Base-by-base conservation (phyloP, 2,797 vertebrate genomes). In the Pachyuromys duprasi region DNA sequence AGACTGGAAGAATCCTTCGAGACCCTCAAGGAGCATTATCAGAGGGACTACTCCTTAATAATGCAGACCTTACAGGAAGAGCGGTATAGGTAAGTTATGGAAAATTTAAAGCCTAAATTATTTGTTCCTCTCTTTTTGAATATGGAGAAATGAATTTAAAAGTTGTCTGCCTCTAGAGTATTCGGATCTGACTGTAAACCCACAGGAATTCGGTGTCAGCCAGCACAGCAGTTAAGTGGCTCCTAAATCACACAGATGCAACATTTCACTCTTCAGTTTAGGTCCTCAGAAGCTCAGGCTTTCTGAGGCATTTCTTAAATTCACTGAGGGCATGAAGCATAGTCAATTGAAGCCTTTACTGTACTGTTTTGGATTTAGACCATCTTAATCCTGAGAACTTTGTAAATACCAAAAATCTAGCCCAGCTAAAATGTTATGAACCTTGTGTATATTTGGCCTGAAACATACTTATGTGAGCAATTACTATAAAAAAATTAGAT, bases 21-120 rank as follows among this genome's bases (percentile, higher is more conserved):
- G 89, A 99, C 98, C 91, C 98, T 99, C 82, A 99, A 99, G 98
- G 98, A 98, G 93, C 99, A 99, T 96, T 99, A 99, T 98, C 99
- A 99, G 98, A 98, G 99, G 94, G 99, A 99, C 97, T 99, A 99
- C 98, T 99, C 99, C 0, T 97, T 99, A 98, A 99, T 99, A 98
- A 99, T 99, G 99, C 99, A 99, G 97, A 98, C 99, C 24, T 98
- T 99, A 90, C 99, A 99, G 96, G 99, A 99, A 97, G 99, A 99
- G 82, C 98, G 99, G 97, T 99, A 99, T 98, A 99, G 99, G 99
- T 99, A 98, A 94, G 99, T 97, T 91, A 63, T 6, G 3, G 49
- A 57, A 36, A 74, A 93, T 95, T 92, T 80, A 69, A 0, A 2
- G 79, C 69, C 82, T 20, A 18, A 69, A 42, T 62, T 78, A 11